Percentiles rank a stretch among this genome's conserved stretches.
These are phyloP conservation scores for Crioceris asparagi DNA, from an alignment of 2,888 invertebrate genomes.

Conservation along the genomic window DNA sequence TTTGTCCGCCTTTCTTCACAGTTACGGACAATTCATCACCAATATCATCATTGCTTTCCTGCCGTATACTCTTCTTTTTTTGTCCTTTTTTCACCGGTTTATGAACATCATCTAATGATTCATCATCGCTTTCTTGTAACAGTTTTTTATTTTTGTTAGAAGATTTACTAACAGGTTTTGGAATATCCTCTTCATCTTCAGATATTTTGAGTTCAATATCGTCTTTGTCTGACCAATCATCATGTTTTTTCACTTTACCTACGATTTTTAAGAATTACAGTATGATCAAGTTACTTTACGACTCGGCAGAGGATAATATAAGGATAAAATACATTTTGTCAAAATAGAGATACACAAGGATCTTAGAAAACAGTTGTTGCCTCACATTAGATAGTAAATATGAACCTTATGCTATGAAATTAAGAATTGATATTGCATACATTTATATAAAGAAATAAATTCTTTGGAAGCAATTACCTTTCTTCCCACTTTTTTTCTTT, in stretches of 20 bases:
- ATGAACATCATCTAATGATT: constrained; percentile 10
- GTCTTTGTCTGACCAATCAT: constrained; percentile 30
- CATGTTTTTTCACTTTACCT: constrained; percentile 22
- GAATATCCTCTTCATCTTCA: constrained; percentile 22
- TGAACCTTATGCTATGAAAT: too few species aligned
- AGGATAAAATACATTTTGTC: too few species aligned
- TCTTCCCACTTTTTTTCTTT: constrained; percentile 20
- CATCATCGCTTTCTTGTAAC: constrained; percentile 13
- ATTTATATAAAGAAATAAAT: too few species aligned
- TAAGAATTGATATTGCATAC: too few species aligned
- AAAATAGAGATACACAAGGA: too few species aligned
- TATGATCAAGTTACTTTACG: not conserved
- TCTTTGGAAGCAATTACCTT: constrained; percentile 16
- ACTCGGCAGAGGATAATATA: too few species aligned
- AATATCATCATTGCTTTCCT: not conserved
- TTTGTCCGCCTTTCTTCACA: constrained; percentile 5
- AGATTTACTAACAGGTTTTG: constrained; percentile 10
- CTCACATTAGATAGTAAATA: too few species aligned
- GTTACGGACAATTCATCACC: too few species aligned
- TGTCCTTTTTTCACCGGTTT: constrained; percentile 10
- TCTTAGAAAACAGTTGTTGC: too few species aligned
- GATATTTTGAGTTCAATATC: constrained; percentile 31
- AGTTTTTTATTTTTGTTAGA: constrained; percentile 32
- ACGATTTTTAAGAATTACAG: not conserved
- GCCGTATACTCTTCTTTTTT: constrained; percentile 9